Percentiles rank a stretch among this genome's conserved stretches.
phyloP scores from a whole-genome alignment of 2,113 vertebrate genomes.

The Apus apus region DNA sequence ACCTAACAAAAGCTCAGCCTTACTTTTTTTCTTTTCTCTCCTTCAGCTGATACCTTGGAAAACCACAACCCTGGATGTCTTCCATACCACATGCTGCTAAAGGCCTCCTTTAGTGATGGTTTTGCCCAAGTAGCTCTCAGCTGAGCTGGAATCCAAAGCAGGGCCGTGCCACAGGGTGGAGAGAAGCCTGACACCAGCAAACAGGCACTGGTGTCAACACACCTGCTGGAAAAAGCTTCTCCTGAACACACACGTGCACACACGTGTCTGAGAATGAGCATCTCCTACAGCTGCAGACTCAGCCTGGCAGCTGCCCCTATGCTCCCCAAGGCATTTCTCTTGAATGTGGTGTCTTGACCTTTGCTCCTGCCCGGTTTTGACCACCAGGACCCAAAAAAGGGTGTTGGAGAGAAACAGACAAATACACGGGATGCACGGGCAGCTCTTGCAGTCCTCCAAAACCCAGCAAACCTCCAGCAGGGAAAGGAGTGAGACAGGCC shows the following conservation, averaged over 20 bases:
- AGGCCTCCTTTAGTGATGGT: neutral
- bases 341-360: fast-evolving
- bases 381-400: neutral
- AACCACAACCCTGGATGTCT: slow-evolving; percentile 29
- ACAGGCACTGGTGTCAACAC: fast-evolving
- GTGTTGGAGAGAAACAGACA: neutral
- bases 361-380: neutral
- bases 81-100: neutral
- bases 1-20: slow-evolving; percentile 40
- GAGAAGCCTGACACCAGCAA: neutral
- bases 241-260: neutral
- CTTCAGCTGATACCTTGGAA: slow-evolving; percentile 21
- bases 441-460: neutral
- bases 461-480: neutral
- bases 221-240: neutral
- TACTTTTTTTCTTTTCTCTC: neutral
- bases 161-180: fast-evolving
- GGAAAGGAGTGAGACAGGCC: neutral
- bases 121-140: slow-evolving; percentile 23
- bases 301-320: neutral
- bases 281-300: neutral
- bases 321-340: neutral
- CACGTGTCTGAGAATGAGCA: fast-evolving
- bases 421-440: neutral
- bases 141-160: neutral